A percentile compares a stretch with the other conserved stretches of the same genome.
phyloP scores from a whole-genome alignment of 1,140 invertebrate species.

The Sitobion miscanthi region DNA sequence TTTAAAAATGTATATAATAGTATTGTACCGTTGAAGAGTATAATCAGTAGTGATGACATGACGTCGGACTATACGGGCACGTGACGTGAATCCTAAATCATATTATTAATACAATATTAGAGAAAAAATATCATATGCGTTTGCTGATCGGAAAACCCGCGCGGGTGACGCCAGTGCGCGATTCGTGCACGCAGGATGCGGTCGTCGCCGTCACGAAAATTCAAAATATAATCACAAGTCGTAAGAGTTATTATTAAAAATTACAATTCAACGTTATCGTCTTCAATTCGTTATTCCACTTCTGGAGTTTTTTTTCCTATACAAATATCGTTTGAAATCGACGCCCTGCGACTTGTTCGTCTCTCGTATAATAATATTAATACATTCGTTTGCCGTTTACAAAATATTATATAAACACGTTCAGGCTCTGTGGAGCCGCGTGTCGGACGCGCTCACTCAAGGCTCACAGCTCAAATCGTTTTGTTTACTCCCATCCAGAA shows the following conservation, averaged over 20 bases:
- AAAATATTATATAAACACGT: background rate
- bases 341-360: background rate
- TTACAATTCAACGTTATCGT: background rate
- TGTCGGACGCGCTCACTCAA: background rate
- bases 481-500: background rate
- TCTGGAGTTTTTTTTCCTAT: background rate
- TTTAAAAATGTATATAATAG: background rate
- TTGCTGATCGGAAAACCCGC: background rate
- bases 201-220: background rate
- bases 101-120: background rate
- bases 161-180: background rate
- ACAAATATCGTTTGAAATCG: background rate
- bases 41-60: background rate
- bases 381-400: background rate
- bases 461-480: background rate
- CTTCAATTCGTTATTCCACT: background rate
- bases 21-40: background rate
- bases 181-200: background rate
- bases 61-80: background rate
- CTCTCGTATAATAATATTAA: background rate
- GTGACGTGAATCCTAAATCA: constrained; percentile 26
- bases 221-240: background rate
- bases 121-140: background rate
- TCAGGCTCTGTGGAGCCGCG: background rate
- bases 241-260: background rate